phyloP scores from a whole-genome alignment of 2,888 invertebrate genomes.

The Byasa hedistus region DNA sequence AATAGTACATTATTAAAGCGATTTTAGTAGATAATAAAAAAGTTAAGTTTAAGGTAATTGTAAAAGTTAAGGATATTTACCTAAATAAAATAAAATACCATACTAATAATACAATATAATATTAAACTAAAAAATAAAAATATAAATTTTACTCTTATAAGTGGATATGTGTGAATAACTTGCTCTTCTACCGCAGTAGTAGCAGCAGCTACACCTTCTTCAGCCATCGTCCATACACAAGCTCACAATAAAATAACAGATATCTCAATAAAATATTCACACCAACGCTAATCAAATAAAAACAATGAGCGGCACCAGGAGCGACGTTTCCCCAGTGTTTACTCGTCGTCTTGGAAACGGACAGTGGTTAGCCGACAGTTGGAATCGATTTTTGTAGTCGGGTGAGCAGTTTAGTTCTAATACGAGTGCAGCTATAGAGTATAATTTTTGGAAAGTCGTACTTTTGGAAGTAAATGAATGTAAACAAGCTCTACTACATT shows the following conservation, averaged over 20 bases:
- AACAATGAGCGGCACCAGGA: constrained; percentile 43
- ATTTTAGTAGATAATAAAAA: too few relatives aligned
- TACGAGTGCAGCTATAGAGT: constrained; percentile 39
- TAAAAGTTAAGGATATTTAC: too few relatives aligned
- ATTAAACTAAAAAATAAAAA: background rate
- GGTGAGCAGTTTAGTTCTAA: constrained; percentile 28
- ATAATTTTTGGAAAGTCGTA: background rate
- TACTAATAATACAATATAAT: background rate
- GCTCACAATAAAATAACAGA: constrained; percentile 34
- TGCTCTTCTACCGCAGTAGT: constrained; percentile 81
- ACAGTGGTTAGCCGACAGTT: constrained; percentile 59
- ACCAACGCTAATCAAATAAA: constrained; percentile 37
- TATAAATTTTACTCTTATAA: constrained; percentile 84
- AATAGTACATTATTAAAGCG: too few relatives aligned
- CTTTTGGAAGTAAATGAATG: background rate
- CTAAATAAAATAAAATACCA: background rate
- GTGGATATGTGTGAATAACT: constrained; percentile 89
- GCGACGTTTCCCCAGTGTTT: constrained; percentile 71
- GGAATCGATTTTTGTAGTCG: constrained; percentile 74
- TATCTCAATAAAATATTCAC: constrained; percentile 32
- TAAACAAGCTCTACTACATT: background rate
- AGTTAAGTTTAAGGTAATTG: background rate
- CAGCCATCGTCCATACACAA: constrained; percentile 56
- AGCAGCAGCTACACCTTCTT: constrained; percentile 55
- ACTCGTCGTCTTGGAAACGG: constrained; percentile 75